Evolutionary conservation across 1,140 invertebrate genomes (phyloP), one percentile per base, ranked within the genome.

Genomic region (Aphidius ervi): DNA sequence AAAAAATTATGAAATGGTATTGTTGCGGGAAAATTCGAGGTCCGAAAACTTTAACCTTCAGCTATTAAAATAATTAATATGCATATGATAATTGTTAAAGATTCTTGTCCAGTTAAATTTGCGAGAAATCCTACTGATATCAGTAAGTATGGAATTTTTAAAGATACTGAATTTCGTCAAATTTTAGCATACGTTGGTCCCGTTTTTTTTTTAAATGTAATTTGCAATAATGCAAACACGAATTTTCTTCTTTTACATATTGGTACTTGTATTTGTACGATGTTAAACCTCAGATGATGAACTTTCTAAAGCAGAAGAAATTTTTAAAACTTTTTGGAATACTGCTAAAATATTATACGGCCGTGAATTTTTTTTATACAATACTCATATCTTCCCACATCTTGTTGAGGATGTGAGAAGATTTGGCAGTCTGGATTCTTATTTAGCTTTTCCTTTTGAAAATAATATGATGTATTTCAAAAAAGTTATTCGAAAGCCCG

Each of bases 401-500:
- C 23, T 23, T 23, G 23, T 23, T 23, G 23, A 23, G 23, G 23
- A 23, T 23, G 23, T 23, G 23, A 23, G 23, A 23, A 23, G 23
- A 23, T 23, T 23, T 23, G 23, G 23, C 23, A 23, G 23, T 23
- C 23, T 23, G 23, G 23, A 23, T 23, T 23, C 49, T 5, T 62
- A 53, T 65, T 65, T 59, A 49, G 55, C 65, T n/a, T 68, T 66
- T 37, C 56, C 62, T 0, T 68, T 59, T 42, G 55, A 68, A 61
- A 67, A 58, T 20, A 68, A 67, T 49, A 68, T 68, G 65, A 55
- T 57, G 8, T 63, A 56, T 42, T 68, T 64, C 40, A 49, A 60
- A 31, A 62, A 65, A 53, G 20, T 5, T 47, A 42, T 10, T 20
- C 55, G 54, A 23, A 65, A 67, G 16, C 65, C 61, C 6, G n/a